These are phyloP conservation scores for Drosophila pseudotakahashii DNA, from an alignment of 2,888 invertebrate genomes.

Conservation along the genomic window DNA sequence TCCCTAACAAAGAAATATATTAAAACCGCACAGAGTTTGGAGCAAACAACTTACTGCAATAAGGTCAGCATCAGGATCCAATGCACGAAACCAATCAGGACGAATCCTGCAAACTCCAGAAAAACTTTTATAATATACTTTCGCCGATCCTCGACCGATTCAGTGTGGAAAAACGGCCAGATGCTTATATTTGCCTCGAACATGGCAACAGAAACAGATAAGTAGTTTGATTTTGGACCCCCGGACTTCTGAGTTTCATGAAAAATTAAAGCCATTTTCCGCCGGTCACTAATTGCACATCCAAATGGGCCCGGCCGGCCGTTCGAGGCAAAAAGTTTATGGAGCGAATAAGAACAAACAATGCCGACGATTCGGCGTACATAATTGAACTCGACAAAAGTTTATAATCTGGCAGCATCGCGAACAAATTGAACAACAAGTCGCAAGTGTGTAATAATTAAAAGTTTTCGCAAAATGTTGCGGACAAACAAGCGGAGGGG, in stretches of 20 bases:
- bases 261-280: slow-evolving; percentile 3
- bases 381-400: slow-evolving; percentile 68
- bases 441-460: slow-evolving; percentile 73
- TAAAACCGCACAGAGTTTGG: not conserved
- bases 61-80: slow-evolving; percentile 33
- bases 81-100: slow-evolving; percentile 26
- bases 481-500: slow-evolving; percentile 17
- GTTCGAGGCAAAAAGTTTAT: slow-evolving; percentile 19
- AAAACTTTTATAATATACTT: slow-evolving; percentile 22
- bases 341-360: slow-evolving; percentile 37
- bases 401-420: slow-evolving; percentile 72
- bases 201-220: slow-evolving; percentile 37
- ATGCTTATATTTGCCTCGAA: slow-evolving; percentile 34
- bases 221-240: slow-evolving; percentile 30
- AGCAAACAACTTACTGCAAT: slow-evolving; percentile 22
- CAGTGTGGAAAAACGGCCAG: slow-evolving; percentile 26
- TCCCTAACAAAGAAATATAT: not conserved
- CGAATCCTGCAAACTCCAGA: slow-evolving; percentile 2
- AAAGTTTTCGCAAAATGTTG: slow-evolving; percentile 52
- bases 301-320: slow-evolving; percentile 11
- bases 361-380: slow-evolving; percentile 34
- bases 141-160: slow-evolving; percentile 30
- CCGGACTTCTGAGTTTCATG: slow-evolving; percentile 12
- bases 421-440: slow-evolving; percentile 64
- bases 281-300: slow-evolving; percentile 30